Base-by-base conservation (phyloP, 2,113 vertebrate species). In the Rhizomys pruinosus region DNA sequence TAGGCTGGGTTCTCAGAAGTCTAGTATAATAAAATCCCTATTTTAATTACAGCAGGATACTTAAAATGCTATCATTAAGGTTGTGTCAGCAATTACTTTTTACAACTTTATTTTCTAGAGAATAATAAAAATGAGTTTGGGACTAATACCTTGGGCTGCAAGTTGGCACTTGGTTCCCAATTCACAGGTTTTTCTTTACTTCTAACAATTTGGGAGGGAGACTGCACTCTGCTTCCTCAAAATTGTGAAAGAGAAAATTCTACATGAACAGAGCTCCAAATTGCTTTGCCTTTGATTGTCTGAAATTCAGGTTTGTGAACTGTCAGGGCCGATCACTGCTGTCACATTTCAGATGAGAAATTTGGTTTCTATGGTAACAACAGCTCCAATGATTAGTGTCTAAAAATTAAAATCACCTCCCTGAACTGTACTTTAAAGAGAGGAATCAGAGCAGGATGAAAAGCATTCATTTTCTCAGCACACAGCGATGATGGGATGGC, bases 41-140 rank as follows among this genome's bases (percentile, higher is more conserved):
- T 81, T 92, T 97, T 97, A 96, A 95, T 96, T 97, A 97, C 90
- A 95, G 94, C 96, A 81, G 69, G 84, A 95, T 71, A 72, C 71
- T 97, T 94, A 96, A 89, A 97, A 94, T 91, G 94, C 93, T 84
- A 80, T 89, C 90, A 93, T 95, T 91, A n/a, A 97, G 7, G 52
- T 82, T 96, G 74, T 94, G 96, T 97, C 97, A 98, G 97, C 95
- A 97, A 95, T 98, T 97, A 96, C 92, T 80, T 96, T 97, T 96
- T 97, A 96, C 97, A 93, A 84, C 89, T 80, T 78, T 93, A 76
- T 95, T 97, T 98, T 88, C 91, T 82, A 89, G 84, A 94, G 91
- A 97, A 97, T 97, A 97, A 93, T 95, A 96, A 95, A 97, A 97
- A 93, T 7, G 19, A 68, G 34, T 88, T 95, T 96, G 92, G 57